Conservation (phyloP, 2,113 vertebrate genomes). For the Odontophorus gujanensis region DNA sequence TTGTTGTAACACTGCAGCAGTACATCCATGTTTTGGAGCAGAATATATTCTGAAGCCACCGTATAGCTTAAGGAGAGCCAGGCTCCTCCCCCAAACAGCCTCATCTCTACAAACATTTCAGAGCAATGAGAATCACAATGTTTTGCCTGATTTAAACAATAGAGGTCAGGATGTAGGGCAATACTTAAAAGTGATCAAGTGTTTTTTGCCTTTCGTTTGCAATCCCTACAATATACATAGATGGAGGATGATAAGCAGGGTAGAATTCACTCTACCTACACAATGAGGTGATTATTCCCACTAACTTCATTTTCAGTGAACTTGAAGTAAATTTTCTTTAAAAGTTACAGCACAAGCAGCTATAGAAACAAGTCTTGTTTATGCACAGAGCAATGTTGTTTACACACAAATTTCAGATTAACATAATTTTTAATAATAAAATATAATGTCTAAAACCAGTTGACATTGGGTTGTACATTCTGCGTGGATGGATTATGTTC, state of each 20-base stretch:
- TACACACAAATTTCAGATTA: background rate
- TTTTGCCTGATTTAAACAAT: background rate
- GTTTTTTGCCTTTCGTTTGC: background rate
- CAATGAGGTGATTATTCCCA: background rate
- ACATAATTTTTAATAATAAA: too few relatives aligned
- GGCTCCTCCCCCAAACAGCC: background rate
- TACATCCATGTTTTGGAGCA: background rate
- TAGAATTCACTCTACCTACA: background rate
- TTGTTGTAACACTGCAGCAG: background rate
- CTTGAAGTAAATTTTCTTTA: background rate
- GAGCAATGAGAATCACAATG: background rate
- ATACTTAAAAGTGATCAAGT: accelerated
- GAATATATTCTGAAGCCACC: background rate
- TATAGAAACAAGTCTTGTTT: background rate
- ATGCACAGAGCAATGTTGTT: background rate
- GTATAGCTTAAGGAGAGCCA: background rate
- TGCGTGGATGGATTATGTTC: background rate
- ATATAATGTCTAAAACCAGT: background rate
- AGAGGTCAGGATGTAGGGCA: background rate
- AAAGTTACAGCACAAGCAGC: background rate
- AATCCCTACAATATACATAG: accelerated
- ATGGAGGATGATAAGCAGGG: accelerated
- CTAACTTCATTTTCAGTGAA: background rate
- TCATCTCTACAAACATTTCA: background rate
- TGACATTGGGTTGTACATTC: background rate